Base-by-base conservation (phyloP, 2,888 invertebrate species). In the Xestia xanthographa region DNA sequence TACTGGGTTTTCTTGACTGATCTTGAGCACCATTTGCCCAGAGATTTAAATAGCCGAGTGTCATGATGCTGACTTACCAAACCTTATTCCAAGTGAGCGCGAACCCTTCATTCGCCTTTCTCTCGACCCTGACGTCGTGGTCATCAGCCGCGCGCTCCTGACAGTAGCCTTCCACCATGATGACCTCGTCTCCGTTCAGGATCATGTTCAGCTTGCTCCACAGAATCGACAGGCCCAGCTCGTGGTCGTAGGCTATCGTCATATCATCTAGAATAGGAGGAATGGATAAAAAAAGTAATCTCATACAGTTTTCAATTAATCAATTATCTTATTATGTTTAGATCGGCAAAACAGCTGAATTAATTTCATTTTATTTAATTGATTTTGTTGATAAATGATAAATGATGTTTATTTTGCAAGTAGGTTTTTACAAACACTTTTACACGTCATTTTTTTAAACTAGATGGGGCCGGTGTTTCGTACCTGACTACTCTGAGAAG, bases 51-150 rank as follows among this genome's bases (percentile, higher is more conserved):
- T 17, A 43, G 17, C 26, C 41, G 14, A 63, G 4, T 20, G 5
- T 34, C 29, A 34, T 20, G 20, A 60, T 60, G 60, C 9, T 41
- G 11, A 91, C 94, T 91, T 71, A 97, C 98, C 98, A 98, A 53
- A 98, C 97, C 90, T 97, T 97, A 90, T 99, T 99, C 97, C 98
- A 98, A 0, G 96, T 95, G 53, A 98, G 91, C 70, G 96, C 91
- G 90, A 98, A 98, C 12, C 97, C 97, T 79, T 98, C 98, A 81
- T 97, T 98, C 86, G 98, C 98, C 66, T 97, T 97, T 83, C 98
- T 97, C 93, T 98, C 98, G 8, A 97, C 95, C 82, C 97, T 96
- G 17, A 98, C 96, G 77, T 97, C 97, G 41, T 97, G 97, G 88
- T 97, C 97, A 73, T 98, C 97, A 0, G 93, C 89, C 17, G 97